These are phyloP conservation scores for Drosophila tropicalis DNA, from an alignment of 1,140 invertebrate species.

Conservation along the genomic window DNA sequence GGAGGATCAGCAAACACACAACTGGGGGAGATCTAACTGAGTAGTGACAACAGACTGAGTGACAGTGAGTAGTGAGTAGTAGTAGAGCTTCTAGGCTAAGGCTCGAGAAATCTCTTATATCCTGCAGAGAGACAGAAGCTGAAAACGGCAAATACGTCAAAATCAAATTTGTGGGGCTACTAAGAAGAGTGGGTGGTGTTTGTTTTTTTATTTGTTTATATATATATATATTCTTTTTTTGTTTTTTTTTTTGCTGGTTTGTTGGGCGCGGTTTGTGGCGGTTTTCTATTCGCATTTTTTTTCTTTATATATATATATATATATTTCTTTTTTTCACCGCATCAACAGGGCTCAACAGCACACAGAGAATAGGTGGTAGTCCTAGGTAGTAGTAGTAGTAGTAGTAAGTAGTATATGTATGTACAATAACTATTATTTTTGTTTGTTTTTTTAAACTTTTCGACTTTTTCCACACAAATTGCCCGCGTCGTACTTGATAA, in stretches of 20 bases:
- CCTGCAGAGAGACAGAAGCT: slow-evolving; percentile 77
- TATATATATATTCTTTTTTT: too few species aligned
- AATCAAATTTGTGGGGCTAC: slow-evolving; percentile 44
- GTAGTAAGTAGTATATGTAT: slow-evolving; percentile 34
- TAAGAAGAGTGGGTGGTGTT: slow-evolving; percentile 39
- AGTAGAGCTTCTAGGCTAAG: slow-evolving; percentile 64
- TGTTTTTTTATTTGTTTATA: slow-evolving; percentile 31
- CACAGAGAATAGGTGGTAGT: slow-evolving; percentile 35
- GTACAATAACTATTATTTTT: slow-evolving; percentile 36
- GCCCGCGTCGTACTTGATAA: slow-evolving; percentile 59
- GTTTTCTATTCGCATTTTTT: slow-evolving; percentile 10
- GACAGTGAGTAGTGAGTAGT: slow-evolving; percentile 51
- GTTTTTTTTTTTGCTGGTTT: slow-evolving; percentile 52
- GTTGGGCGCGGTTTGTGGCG: slow-evolving; percentile 61
- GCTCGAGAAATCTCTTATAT: slow-evolving; percentile 65
- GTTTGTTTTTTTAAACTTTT: slow-evolving; percentile 19
- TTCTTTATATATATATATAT: slow-evolving; percentile 37
- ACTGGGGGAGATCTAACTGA: slow-evolving; percentile 57
- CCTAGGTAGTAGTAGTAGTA: slow-evolving; percentile 48
- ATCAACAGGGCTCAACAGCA: slow-evolving; percentile 74
- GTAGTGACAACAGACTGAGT: slow-evolving; percentile 63
- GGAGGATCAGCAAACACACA: slow-evolving; percentile 39
- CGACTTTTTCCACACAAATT: slow-evolving; percentile 83
- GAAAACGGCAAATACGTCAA: slow-evolving; percentile 79
- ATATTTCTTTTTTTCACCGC: slow-evolving; percentile 44